Percentiles rank a stretch among this genome's conserved stretches.
Conservation (phyloP, 2,888 invertebrate species). For the Catocala fraxini region DNA sequence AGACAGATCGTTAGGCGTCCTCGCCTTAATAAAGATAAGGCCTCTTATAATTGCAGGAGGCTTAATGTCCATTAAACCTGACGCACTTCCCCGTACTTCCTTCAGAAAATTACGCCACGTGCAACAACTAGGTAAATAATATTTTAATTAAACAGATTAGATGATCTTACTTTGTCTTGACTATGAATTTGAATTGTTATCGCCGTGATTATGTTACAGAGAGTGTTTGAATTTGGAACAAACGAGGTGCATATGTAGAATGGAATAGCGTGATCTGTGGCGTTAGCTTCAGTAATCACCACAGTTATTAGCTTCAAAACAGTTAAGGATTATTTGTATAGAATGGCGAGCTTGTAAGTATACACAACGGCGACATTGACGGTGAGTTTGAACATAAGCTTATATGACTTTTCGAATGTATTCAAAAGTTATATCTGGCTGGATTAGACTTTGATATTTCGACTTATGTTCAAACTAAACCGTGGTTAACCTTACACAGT, state of each 20-base stretch:
- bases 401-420: too few species aligned
- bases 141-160: slow-evolving; percentile 58
- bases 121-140: slow-evolving; percentile 50
- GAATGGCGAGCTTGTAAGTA: not conserved
- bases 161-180: slow-evolving; percentile 20
- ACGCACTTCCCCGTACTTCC: slow-evolving; percentile 42
- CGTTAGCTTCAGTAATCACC: too few species aligned
- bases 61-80: slow-evolving; percentile 70
- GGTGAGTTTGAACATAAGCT: too few species aligned
- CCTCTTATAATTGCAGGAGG: slow-evolving; percentile 63
- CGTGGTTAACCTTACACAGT: too few species aligned
- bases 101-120: slow-evolving; percentile 52
- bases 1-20: slow-evolving; percentile 30
- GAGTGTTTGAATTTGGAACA: not conserved
- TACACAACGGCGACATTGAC: too few species aligned
- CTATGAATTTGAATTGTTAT: slow-evolving; percentile 26
- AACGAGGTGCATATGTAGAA: not conserved
- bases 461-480: too few species aligned
- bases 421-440: too few species aligned
- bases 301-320: too few species aligned
- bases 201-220: slow-evolving; percentile 10
- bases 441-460: too few species aligned
- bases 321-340: too few species aligned
- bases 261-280: not conserved
- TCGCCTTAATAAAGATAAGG: slow-evolving; percentile 65